phyloP scores from a whole-genome alignment of 1,140 invertebrate species.

The Bombus pyrosoma region DNA sequence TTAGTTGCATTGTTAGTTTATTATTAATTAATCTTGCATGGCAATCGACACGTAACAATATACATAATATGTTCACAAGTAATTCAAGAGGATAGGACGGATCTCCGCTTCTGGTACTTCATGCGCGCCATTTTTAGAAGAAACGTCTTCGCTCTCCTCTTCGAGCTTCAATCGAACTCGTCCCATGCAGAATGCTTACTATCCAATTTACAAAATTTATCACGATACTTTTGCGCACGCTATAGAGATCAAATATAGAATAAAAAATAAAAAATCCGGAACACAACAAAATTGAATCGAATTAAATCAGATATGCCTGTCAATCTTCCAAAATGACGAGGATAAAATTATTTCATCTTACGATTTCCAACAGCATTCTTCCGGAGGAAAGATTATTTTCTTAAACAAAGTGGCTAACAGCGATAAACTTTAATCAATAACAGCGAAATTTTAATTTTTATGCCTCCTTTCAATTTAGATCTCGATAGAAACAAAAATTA shows the following conservation, averaged over 20 bases:
- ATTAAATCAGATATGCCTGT: no score
- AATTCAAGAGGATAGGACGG: conserved; percentile 24
- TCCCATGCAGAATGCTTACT: neutral
- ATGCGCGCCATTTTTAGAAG: neutral
- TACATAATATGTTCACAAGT: conserved; percentile 47
- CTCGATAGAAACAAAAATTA: neutral
- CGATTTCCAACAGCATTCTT: no score
- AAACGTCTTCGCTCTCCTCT: neutral
- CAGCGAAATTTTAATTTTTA: no score
- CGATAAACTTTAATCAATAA: no score
- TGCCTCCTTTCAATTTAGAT: no score
- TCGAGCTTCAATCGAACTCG: neutral
- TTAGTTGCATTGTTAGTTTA: conserved; percentile 55
- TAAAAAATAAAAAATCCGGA: neutral
- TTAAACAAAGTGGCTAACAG: no score
- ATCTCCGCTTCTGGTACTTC: neutral
- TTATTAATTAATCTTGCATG: conserved; percentile 50
- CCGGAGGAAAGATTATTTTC: no score
- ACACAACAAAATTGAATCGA: no score
- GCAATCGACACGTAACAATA: conserved; percentile 52
- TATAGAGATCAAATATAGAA: neutral
- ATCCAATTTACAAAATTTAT: no score
- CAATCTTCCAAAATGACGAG: no score
- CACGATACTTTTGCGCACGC: neutral
- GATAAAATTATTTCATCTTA: no score